phyloP scores from a whole-genome alignment of 1,140 invertebrate genomes.

The Euschistus heros region DNA sequence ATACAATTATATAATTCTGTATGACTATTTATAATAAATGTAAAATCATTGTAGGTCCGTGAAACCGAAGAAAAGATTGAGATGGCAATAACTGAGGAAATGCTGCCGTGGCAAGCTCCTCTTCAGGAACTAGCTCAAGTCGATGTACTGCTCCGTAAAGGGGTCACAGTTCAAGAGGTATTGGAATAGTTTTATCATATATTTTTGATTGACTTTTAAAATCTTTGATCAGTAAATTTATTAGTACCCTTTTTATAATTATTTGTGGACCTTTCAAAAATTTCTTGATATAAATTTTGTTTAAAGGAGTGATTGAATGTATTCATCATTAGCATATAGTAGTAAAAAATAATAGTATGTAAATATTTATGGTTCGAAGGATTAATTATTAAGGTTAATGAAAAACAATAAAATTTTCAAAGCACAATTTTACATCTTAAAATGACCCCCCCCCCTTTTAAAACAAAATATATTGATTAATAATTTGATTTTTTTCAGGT shows the following conservation, averaged over 20 bases:
- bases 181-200: slow-evolving; percentile 29
- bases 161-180: slow-evolving; percentile 63
- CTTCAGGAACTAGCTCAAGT: slow-evolving; percentile 70
- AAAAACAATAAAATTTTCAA: neutral
- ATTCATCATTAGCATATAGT: too few relatives aligned
- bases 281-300: too few relatives aligned
- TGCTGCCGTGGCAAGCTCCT: slow-evolving; percentile 53
- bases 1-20: too few relatives aligned
- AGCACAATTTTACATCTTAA: too few relatives aligned
- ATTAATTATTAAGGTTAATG: too few relatives aligned
- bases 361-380: too few relatives aligned
- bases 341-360: too few relatives aligned
- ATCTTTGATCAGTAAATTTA: too few relatives aligned
- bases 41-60: slow-evolving; percentile 40
- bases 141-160: slow-evolving; percentile 59
- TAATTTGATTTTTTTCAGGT: slow-evolving; percentile 26
- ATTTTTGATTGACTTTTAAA: too few relatives aligned
- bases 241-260: neutral
- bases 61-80: slow-evolving; percentile 66
- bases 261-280: neutral
- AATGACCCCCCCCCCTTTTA: too few relatives aligned
- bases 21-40: too few relatives aligned
- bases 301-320: too few relatives aligned
- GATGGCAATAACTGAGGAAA: slow-evolving; percentile 55
- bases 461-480: neutral